These are phyloP conservation scores for Ceriagrion tenellum DNA, from an alignment of 2,888 invertebrate genomes.

Conservation along the genomic window DNA sequence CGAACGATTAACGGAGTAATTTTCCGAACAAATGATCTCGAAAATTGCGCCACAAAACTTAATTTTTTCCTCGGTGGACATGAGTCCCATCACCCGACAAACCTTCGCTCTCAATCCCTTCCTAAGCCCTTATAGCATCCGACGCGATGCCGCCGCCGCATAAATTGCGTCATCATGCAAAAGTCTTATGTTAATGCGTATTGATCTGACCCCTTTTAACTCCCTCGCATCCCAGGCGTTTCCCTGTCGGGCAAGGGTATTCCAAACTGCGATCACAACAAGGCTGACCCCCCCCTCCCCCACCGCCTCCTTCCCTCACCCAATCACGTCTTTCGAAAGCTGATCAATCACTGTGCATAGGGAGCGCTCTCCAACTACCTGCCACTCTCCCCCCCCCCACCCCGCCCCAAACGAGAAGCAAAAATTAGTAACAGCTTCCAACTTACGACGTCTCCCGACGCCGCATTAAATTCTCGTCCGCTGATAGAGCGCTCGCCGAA, in stretches of 20 bases:
- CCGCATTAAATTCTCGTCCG: too few species aligned
- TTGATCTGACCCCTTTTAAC: background rate
- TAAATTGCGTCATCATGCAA: background rate
- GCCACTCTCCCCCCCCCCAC: too few species aligned
- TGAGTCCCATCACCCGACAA: background rate
- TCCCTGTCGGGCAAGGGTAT: background rate
- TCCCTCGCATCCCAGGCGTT: too few species aligned
- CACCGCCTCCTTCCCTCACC: too few species aligned
- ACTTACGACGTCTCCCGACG: too few species aligned
- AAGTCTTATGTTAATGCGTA: background rate
- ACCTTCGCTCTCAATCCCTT: background rate
- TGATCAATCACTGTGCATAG: too few species aligned
- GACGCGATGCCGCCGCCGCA: background rate
- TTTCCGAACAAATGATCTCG: slow-evolving; percentile 50
- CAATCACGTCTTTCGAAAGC: too few species aligned
- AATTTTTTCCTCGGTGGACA: background rate
- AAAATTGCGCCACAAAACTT: background rate
- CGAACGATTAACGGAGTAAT: background rate
- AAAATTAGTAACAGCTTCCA: too few species aligned
- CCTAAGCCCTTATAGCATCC: too few species aligned
- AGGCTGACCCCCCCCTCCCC: background rate
- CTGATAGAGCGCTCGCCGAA: too few species aligned
- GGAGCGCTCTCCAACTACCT: too few species aligned
- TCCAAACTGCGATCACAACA: background rate
- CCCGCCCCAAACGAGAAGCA: too few species aligned